Evolutionary conservation across 2,888 invertebrate species (phyloP).

Genomic region (Gryllus longicercus): DNA sequence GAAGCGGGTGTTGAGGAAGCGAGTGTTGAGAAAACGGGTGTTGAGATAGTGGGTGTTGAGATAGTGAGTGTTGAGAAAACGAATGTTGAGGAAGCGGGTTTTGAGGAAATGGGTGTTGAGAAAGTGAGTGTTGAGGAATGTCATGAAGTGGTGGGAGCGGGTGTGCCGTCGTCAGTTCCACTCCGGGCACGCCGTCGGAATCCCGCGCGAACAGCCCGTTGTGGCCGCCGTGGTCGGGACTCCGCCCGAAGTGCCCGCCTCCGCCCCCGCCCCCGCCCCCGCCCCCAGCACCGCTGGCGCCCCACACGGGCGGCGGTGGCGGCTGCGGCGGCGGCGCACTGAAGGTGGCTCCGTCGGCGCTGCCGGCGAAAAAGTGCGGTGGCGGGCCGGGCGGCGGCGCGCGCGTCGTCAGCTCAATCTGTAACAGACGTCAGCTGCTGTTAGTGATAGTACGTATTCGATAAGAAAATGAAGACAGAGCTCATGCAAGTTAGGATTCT

Average conservation of each 20-base stretch:
- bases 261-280: too few species aligned
- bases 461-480: too few species aligned
- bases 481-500: too few species aligned
- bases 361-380: too few species aligned
- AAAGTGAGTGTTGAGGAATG: neutral
- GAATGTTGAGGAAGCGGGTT: neutral
- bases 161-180: neutral
- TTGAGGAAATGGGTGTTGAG: neutral
- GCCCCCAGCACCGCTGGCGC: neutral
- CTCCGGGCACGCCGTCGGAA: neutral
- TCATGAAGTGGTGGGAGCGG: neutral
- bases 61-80: too few species aligned
- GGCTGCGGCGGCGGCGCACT: neutral
- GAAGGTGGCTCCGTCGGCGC: too few species aligned
- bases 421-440: too few species aligned
- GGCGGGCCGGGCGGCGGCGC: too few species aligned
- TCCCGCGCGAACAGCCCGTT: neutral
- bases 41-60: neutral
- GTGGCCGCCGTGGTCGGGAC: neutral
- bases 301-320: neutral
- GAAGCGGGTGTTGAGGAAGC: neutral
- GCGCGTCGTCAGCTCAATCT: too few species aligned
- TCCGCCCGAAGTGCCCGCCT: too few species aligned
- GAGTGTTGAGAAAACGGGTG: neutral
- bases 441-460: too few species aligned